Evolutionary conservation across 2,113 vertebrate genomes (phyloP), one percentile per base, ranked within the genome.

Genomic region (Poeciliopsis occidentalis): DNA sequence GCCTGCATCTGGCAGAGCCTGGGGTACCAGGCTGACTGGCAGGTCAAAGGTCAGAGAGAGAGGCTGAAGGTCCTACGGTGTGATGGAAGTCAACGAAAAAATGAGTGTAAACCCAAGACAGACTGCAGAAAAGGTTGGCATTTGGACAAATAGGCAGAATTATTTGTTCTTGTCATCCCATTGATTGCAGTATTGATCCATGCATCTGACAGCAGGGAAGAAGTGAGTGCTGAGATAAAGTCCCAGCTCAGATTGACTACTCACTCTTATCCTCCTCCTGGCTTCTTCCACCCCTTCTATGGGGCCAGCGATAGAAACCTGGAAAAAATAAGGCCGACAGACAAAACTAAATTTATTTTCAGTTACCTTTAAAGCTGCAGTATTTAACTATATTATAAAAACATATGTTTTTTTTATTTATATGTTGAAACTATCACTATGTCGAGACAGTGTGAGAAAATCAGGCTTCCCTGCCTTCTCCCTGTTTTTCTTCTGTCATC

Each of bases 281-380:
- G 94, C 94, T 26, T 91, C 91, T 73, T 95, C 95, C 78, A 95
- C 95, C 2, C 93, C 94, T 5, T 94, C 90, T 31, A 95, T 54
- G 11, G 94, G 93, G 27, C 95, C 95, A n/a, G 95, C 94, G 1
- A 95, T 95, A 8, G 95, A 95, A 19, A 95, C 94, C 95, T 95
- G 69, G 26, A 63, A 68, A 29, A n/a, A 47, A 44, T 44, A 17
- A 47, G 17, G 3, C 44, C 44, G 1, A 19, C 5, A 17, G 13
- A 4, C 31, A 69, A 76, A 26, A 47, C 60, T 4, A 2, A 15
- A 66, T n/a, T 27, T 27, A 62, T 30, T 17, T 24, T 24, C 26
- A 11, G 6, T 13, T 6, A 15, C 8, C 26, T 10, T 27, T 27
- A 57, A 37, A 37, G 34, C 34, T 11, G 34, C 34, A 12, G 34